Conservation (phyloP, 2,797 vertebrate species). For the Luscinia luscinia region DNA sequence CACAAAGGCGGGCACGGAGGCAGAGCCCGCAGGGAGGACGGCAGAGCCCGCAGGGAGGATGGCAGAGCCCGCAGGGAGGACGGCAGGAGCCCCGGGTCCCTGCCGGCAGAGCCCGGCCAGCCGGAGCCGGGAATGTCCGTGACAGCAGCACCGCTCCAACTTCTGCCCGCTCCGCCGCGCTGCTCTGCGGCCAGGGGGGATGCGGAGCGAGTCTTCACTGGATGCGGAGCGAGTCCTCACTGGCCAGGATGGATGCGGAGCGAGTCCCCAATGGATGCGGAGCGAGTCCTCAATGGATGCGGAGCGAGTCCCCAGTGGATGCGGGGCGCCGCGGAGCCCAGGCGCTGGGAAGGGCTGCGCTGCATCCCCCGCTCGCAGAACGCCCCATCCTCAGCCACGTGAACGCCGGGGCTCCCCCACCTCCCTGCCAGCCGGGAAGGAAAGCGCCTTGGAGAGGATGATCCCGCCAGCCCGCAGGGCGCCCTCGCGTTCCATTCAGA, state of each 20-base stretch:
- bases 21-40: not conserved
- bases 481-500: rapidly evolving
- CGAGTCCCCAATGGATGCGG: no score
- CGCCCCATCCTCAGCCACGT: not conserved
- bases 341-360: not conserved
- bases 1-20: conserved; percentile 37
- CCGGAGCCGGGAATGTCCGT: not conserved
- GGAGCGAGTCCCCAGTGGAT: not conserved
- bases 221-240: no score
- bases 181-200: no score
- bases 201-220: no score
- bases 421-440: not conserved
- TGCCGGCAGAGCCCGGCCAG: conserved; percentile 34
- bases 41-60: no score
- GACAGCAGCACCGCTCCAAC: conserved; percentile 38
- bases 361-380: not conserved
- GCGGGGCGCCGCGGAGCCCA: not conserved
- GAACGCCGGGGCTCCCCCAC: not conserved
- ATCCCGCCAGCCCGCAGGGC: not conserved
- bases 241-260: no score
- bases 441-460: not conserved
- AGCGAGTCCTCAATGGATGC: no score
- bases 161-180: not conserved
- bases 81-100: not conserved
- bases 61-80: no score